Conservation (phyloP, 1,140 invertebrate genomes). For the Bacillus rossius region DNA sequence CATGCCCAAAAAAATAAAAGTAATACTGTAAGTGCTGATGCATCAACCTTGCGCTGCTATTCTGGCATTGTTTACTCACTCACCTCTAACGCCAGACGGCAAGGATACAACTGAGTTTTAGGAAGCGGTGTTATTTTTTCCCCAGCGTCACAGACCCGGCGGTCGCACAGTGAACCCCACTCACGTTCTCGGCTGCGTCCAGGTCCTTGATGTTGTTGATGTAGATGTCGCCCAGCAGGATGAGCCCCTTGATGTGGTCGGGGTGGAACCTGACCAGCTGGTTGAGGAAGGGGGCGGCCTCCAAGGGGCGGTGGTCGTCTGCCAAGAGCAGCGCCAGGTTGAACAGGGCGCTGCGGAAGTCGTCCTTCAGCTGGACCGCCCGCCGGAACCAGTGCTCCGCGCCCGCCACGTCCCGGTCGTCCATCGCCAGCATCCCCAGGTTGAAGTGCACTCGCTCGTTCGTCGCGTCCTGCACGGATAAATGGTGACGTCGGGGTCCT, state of each 20-base stretch:
- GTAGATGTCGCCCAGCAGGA: conserved; percentile 93
- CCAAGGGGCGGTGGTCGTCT: conserved; percentile 79
- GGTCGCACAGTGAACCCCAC: too few relatives aligned
- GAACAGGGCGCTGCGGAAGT: conserved; percentile 90
- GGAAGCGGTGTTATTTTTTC: too few relatives aligned
- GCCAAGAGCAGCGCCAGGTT: conserved; percentile 89
- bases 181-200: conserved; percentile 84
- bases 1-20: too few relatives aligned
- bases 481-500: too few relatives aligned
- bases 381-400: conserved; percentile 87
- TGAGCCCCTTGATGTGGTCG: conserved; percentile 91
- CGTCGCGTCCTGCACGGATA: conserved; percentile 48
- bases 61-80: too few relatives aligned
- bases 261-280: conserved; percentile 88
- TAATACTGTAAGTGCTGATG: too few relatives aligned
- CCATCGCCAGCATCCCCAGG: conserved; percentile 94
- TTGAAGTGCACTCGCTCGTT: conserved; percentile 93
- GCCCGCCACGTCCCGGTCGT: conserved; percentile 79
- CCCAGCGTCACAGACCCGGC: too few relatives aligned
- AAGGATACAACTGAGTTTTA: too few relatives aligned
- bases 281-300: conserved; percentile 89
- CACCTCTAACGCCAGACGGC: too few relatives aligned
- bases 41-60: too few relatives aligned
- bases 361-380: conserved; percentile 75
- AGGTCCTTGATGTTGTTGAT: conserved; percentile 94